Conservation (phyloP, 2,113 vertebrate genomes). For the Callospermophilus lateralis region DNA sequence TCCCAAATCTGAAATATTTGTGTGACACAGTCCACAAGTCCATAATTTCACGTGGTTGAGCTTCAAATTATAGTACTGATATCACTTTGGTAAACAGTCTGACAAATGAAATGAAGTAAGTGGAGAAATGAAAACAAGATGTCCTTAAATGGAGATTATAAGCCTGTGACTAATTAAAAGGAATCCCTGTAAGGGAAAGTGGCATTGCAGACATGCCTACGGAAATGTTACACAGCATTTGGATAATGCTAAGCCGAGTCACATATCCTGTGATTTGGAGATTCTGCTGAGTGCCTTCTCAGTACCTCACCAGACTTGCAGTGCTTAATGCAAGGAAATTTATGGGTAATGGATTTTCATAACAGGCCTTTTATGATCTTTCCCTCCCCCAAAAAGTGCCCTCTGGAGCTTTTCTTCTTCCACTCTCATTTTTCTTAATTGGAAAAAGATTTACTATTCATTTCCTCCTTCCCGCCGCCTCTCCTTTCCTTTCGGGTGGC, state of each 20-base stretch:
- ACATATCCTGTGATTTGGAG: conserved; percentile 65
- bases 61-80: background rate
- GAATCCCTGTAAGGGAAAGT: conserved; percentile 57
- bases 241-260: conserved; percentile 57
- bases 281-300: conserved; percentile 17
- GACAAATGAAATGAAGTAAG: conserved; percentile 62
- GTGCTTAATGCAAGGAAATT: conserved; percentile 72
- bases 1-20: background rate
- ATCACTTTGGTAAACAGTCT: background rate
- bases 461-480: conserved; percentile 53
- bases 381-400: conserved; percentile 60
- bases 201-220: conserved; percentile 40
- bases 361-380: conserved; percentile 75
- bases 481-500: background rate
- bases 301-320: background rate
- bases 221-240: conserved; percentile 8
- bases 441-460: conserved; percentile 71
- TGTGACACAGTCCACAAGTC: background rate
- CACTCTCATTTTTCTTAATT: conserved; percentile 70
- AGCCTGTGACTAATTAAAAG: conserved; percentile 74
- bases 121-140: conserved; percentile 52
- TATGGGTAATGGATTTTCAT: conserved; percentile 73
- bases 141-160: conserved; percentile 45
- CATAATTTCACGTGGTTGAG: background rate
- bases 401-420: conserved; percentile 64